Conservation (phyloP, 23 tunicate genomes). For the Botrylloides violaceus region DNA sequence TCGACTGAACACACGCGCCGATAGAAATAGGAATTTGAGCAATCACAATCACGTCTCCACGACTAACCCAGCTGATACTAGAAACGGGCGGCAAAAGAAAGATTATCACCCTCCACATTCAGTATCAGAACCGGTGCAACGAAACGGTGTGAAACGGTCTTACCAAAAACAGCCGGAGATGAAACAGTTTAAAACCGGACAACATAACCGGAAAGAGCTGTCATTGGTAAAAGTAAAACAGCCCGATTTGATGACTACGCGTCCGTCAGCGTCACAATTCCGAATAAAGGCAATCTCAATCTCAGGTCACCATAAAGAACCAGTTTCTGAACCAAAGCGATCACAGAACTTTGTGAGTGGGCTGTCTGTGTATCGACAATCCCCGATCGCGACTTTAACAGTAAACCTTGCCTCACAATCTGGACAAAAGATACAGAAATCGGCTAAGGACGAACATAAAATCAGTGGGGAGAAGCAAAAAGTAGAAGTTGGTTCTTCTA, state of each 20-base stretch:
- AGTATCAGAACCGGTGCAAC: neutral
- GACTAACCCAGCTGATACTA: neutral
- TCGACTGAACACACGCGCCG: neutral
- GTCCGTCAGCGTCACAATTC: conserved; percentile 1
- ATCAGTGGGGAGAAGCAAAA: neutral
- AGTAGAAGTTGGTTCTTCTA: too few relatives aligned
- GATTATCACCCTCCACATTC: neutral
- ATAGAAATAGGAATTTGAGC: neutral
- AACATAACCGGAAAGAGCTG: too few relatives aligned
- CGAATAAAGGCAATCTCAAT: conserved; percentile 15
- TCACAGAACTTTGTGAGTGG: neutral
- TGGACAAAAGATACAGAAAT: too few relatives aligned
- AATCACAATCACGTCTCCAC: neutral
- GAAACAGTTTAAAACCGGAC: neutral
- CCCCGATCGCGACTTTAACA: neutral
- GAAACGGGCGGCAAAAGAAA: too few relatives aligned
- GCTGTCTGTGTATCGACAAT: neutral
- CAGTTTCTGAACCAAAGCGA: neutral
- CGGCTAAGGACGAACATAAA: neutral
- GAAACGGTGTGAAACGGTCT: neutral
- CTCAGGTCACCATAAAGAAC: neutral
- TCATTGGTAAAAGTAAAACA: too few relatives aligned
- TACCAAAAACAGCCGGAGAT: neutral
- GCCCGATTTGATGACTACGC: neutral
- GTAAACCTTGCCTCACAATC: neutral